These are phyloP conservation scores for Gobiocypris rarus DNA, from an alignment of 2,113 vertebrate species.

Conservation along the genomic window DNA sequence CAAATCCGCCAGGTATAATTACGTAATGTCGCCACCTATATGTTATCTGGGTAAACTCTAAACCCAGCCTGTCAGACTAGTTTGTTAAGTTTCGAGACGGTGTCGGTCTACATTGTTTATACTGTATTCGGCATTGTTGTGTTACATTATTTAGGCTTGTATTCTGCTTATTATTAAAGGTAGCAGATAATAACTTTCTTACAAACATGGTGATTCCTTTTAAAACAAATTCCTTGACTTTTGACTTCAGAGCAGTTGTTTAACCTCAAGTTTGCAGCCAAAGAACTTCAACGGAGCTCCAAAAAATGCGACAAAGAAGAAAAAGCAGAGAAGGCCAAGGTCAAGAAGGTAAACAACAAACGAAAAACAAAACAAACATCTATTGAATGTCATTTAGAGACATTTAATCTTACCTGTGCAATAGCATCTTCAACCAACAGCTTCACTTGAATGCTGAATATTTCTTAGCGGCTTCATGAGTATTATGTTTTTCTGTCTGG, in stretches of 20 bases:
- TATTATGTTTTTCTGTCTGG: neutral
- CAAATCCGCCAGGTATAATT: conserved; percentile 1
- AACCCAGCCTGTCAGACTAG: conserved; percentile 13
- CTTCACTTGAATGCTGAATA: neutral
- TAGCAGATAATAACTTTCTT: neutral
- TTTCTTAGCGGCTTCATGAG: neutral
- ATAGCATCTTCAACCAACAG: neutral
- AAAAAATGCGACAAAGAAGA: conserved; percentile 96
- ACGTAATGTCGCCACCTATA: conserved; percentile 1
- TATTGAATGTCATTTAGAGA: neutral
- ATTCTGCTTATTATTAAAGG: neutral
- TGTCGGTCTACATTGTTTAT: neutral
- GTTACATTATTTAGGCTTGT: neutral
- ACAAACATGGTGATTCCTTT: neutral
- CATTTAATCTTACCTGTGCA: neutral
- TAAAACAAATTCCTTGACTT: conserved; percentile 65
- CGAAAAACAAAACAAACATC: neutral
- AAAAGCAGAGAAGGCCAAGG: conserved; percentile 89
- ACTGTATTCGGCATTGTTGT: neutral
- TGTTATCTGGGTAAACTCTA: conserved; percentile 1
- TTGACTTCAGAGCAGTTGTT: conserved; percentile 83
- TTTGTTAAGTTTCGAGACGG: conserved; percentile 2
- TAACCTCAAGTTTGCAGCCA: conserved; percentile 92
- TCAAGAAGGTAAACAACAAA: conserved; percentile 85
- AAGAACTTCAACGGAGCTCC: conserved; percentile 88